Base-by-base conservation (phyloP, 2,888 invertebrate species). In the Diaprepes abbreviatus region DNA sequence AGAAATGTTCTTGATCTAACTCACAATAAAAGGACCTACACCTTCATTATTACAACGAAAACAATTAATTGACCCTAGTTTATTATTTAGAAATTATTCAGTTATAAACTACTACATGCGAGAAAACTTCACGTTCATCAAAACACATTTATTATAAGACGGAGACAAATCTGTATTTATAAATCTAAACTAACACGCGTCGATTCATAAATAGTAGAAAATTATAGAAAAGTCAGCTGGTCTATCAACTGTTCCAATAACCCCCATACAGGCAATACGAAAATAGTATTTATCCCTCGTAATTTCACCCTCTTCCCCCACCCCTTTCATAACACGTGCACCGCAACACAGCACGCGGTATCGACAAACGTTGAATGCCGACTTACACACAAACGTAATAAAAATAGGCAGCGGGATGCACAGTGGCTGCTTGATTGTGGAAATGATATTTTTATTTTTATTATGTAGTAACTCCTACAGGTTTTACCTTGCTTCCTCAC, bases 401-500 rank as follows among this genome's bases (percentile, higher is more conserved):
- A 60, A 33, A 62, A 50, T 35, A 62, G 62, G 36, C 50, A 62
- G 36, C 36, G 35, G 33, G 28, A 16, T 48, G 17, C 24, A 24
- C 35, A n/a, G 33, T 60, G 48, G 43, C 60, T 36, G 33, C 12
- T 48, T 48, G 16, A 19, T 16, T 16, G 10, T 54, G 31, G 14
- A n/a, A 12, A 35, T 36, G 17, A 17, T 21, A 16, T 17, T 38
- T 21, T 38, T 57, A 9, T 14, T 28, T 10, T n/a, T 60, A 17
- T 19, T 6, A 35, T 12, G 12, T n/a, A 7, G 45, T 9, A 12
- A n/a, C 17, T 16, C 28, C 31, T 31, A 14, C n/a, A n/a, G 12
- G 28, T 48, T 24, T 62, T 67, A 68, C 71, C 71, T 71, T 71
- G 71, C 43, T 71, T 71, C 28, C 71, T 58, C 19, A 71, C 71